These are phyloP conservation scores for Pristionchus japonicus DNA, from an alignment of 2,888 invertebrate species.

Conservation along the genomic window DNA sequence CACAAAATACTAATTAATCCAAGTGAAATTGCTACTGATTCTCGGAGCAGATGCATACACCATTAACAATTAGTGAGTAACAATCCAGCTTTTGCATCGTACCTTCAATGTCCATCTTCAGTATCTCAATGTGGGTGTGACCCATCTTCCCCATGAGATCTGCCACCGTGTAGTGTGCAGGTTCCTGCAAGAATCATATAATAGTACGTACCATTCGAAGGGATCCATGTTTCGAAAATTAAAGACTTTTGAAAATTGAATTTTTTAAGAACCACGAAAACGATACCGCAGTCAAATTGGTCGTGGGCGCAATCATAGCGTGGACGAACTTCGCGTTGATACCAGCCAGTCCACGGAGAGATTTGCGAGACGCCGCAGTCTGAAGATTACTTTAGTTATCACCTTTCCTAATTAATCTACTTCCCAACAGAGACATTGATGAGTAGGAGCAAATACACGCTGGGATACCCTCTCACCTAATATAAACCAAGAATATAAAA, in stretches of 20 bases:
- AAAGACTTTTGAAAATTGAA: neutral
- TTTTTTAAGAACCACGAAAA: too few species aligned
- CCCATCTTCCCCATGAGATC: constrained; percentile 2
- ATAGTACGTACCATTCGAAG: too few species aligned
- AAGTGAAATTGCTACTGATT: too few species aligned
- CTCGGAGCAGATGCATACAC: too few species aligned
- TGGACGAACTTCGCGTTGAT: constrained; percentile 5
- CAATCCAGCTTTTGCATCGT: too few species aligned
- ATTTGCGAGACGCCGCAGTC: neutral
- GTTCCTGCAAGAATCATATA: neutral
- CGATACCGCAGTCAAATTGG: neutral
- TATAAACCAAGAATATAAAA: neutral
- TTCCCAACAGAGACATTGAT: too few species aligned
- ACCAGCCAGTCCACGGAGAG: neutral
- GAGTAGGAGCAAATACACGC: too few species aligned
- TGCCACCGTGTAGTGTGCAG: constrained; percentile 4
- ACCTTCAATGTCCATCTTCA: constrained; percentile 37
- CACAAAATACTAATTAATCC: too few species aligned
- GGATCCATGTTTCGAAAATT: neutral
- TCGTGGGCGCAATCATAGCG: neutral
- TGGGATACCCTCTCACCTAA: neutral
- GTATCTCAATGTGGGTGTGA: neutral
- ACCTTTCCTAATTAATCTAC: too few species aligned
- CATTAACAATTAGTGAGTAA: too few species aligned
- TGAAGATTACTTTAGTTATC: neutral